These are phyloP conservation scores for Ophthalmolycus amberensis DNA, from an alignment of 2,113 vertebrate species.

Conservation along the genomic window DNA sequence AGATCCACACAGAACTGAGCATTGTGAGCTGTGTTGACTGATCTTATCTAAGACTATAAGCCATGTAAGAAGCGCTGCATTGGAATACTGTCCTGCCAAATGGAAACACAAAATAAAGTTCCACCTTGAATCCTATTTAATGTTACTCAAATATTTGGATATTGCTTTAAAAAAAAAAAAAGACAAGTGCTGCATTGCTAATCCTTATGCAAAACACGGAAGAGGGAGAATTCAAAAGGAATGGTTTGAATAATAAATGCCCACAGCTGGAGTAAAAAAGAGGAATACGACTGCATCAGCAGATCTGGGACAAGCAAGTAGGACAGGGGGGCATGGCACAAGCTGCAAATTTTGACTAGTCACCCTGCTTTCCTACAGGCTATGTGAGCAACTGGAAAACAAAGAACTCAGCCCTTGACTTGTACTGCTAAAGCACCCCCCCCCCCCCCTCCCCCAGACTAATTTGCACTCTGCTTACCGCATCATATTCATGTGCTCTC, in stretches of 20 bases:
- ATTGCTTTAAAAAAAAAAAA: constrained; percentile 44
- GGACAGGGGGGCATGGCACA: constrained; percentile 63
- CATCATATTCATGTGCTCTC: constrained; percentile 52
- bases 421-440: constrained; percentile 47
- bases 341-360: constrained; percentile 74
- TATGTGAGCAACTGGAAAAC: constrained; percentile 67
- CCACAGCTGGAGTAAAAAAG: constrained; percentile 60
- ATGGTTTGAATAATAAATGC: constrained; percentile 79
- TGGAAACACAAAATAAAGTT: constrained; percentile 36
- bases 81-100: constrained; percentile 29
- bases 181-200: constrained; percentile 63
- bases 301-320: constrained; percentile 81
- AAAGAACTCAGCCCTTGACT: constrained; percentile 75
- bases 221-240: constrained; percentile 71
- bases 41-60: constrained; percentile 51
- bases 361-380: constrained; percentile 69
- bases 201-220: constrained; percentile 73
- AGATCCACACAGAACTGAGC: constrained; percentile 51
- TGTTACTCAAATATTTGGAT: constrained; percentile 63
- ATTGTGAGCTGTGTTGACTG: constrained; percentile 32
- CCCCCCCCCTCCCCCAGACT: constrained; percentile 53
- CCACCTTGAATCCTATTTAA: constrained; percentile 58
- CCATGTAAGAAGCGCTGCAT: constrained; percentile 15
- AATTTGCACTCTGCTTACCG: constrained; percentile 71
- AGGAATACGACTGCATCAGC: constrained; percentile 69